Conservation (phyloP, 2,888 invertebrate species). For the Patella depressa region DNA sequence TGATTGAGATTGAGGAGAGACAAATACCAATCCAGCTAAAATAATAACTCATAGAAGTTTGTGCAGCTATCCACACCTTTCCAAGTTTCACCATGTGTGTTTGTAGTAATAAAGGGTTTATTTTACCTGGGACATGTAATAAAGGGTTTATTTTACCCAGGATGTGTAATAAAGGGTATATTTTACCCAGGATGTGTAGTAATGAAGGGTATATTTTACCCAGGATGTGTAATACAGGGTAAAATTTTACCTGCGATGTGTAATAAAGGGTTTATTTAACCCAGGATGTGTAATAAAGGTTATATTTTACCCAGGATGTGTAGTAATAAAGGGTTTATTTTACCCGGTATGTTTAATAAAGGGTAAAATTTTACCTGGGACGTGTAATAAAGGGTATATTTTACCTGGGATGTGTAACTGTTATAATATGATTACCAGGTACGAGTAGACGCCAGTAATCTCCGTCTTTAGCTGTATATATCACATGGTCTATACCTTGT, state of each 20-base stretch:
- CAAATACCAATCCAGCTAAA: too few species aligned
- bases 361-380: conserved; percentile 89
- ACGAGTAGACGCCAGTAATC: conserved; percentile 95
- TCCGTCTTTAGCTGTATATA: conserved; percentile 84
- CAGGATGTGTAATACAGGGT: conserved; percentile 70
- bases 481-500: conserved; percentile 83
- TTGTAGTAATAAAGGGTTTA: too few species aligned
- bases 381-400: conserved; percentile 69
- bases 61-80: too few species aligned
- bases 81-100: not conserved
- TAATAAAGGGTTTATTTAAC: conserved; percentile 78
- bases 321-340: conserved; percentile 81
- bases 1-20: too few species aligned
- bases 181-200: conserved; percentile 72
- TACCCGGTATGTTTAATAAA: conserved; percentile 90
- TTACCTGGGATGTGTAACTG: conserved; percentile 73
- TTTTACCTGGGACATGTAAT: conserved; percentile 72
- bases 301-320: conserved; percentile 56
- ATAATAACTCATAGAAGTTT: too few species aligned
- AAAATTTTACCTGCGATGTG: conserved; percentile 42
- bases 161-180: not conserved
- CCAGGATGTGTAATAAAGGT: not conserved
- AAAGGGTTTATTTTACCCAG: conserved; percentile 75
- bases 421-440: conserved; percentile 87
- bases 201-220: conserved; percentile 79